Evolutionary conservation across 1,140 invertebrate genomes (phyloP).

Genomic region (Melitaea cinxia): DNA sequence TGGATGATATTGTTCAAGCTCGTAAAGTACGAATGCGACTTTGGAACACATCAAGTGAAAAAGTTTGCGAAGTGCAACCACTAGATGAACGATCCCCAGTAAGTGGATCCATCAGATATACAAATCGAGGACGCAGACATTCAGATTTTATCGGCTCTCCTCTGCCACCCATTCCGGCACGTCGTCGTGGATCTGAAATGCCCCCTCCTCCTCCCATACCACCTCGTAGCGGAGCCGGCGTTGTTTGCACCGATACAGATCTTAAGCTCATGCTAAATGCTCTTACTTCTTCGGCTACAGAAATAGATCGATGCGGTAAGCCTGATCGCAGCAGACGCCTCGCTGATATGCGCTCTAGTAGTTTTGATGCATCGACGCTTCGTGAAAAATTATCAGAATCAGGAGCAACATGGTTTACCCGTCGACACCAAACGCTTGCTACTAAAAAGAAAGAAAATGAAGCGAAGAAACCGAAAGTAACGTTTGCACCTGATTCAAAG

Average conservation of each 20-base stretch:
- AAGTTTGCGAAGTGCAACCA: conserved; percentile 90
- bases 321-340: conserved; percentile 75
- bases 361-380: conserved; percentile 90
- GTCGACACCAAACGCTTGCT: conserved; percentile 87
- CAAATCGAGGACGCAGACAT: conserved; percentile 84
- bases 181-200: conserved; percentile 86
- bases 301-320: conserved; percentile 85
- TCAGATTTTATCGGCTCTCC: conserved; percentile 87
- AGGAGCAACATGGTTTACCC: conserved; percentile 88
- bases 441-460: conserved; percentile 84
- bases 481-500: conserved; percentile 71
- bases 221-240: conserved; percentile 68
- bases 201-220: conserved; percentile 80
- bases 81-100: conserved; percentile 84
- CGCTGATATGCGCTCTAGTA: conserved; percentile 88
- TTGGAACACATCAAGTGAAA: conserved; percentile 90
- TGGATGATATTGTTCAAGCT: conserved; percentile 92
- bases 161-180: conserved; percentile 79
- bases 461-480: conserved; percentile 81
- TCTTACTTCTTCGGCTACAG: conserved; percentile 89
- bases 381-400: conserved; percentile 77
- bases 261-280: conserved; percentile 89
- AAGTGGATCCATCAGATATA: conserved; percentile 79
- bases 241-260: conserved; percentile 91
- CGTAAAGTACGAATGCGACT: conserved; percentile 91